phyloP scores from a whole-genome alignment of 2,113 vertebrate species.

The Tympanuchus pallidicinctus region DNA sequence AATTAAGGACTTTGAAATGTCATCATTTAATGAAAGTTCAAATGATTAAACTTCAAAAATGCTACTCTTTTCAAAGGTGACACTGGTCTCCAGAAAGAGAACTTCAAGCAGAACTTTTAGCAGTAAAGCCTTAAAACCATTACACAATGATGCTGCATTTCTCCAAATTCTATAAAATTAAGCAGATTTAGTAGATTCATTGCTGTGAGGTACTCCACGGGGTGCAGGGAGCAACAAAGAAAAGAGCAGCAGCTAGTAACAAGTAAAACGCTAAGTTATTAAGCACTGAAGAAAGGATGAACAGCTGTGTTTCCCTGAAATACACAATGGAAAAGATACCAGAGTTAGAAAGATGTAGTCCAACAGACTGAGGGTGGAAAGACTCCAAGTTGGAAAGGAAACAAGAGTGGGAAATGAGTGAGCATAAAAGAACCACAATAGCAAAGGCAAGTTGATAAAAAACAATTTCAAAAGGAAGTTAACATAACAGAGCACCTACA shows the following conservation, averaged over 20 bases:
- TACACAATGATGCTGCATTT: neutral
- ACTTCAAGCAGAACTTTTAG: neutral
- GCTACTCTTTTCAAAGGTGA: neutral
- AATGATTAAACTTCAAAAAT: neutral
- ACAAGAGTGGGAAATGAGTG: neutral
- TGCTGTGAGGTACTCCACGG: neutral
- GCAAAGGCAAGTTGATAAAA: neutral
- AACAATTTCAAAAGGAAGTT: neutral
- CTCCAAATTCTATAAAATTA: neutral
- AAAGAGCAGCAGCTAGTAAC: neutral
- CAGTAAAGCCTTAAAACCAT: neutral
- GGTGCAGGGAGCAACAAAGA: neutral
- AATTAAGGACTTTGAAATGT: neutral
- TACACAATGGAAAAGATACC: neutral
- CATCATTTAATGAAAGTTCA: neutral
- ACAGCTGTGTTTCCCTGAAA: neutral
- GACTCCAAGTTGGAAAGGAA: neutral
- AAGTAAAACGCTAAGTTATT: neutral
- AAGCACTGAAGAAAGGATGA: neutral
- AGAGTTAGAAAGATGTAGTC: neutral
- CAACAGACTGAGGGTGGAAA: neutral
- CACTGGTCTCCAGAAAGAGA: neutral
- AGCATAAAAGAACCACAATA: neutral
- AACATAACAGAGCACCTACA: neutral
- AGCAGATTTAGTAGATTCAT: neutral